phyloP scores from a whole-genome alignment of 2,113 vertebrate genomes.

The Sebastes fasciatus region DNA sequence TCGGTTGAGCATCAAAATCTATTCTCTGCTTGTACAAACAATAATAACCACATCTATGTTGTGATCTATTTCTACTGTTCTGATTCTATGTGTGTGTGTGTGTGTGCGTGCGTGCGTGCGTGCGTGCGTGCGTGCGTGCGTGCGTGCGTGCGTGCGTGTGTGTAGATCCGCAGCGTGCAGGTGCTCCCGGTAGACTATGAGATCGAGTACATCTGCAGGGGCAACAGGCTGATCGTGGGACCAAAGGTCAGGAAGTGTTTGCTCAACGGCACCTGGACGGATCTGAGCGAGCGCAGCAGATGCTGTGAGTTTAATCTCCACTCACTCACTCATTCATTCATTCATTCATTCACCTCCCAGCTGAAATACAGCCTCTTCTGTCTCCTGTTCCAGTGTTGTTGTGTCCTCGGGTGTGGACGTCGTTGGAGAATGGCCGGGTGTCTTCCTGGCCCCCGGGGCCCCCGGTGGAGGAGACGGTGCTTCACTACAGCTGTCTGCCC shows the following conservation, averaged over 20 bases:
- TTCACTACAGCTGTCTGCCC: constrained; percentile 87
- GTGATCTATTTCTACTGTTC: neutral
- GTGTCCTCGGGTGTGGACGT: constrained; percentile 88
- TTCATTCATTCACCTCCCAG: too few species aligned
- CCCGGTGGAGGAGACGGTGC: constrained; percentile 87
- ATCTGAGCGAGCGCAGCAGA: constrained; percentile 87
- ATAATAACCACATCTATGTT: neutral
- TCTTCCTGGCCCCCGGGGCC: constrained; percentile 78
- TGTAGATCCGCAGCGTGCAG: constrained; percentile 85
- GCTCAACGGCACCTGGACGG: constrained; percentile 89
- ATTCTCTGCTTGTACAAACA: too few species aligned
- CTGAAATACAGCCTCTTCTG: neutral
- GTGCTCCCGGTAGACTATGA: constrained; percentile 92
- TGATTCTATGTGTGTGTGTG: neutral
- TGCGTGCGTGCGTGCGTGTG: constrained; percentile 22
- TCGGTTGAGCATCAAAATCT: too few species aligned
- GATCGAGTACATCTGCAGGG: constrained; percentile 93
- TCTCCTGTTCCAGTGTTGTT: constrained; percentile 81
- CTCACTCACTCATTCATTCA: too few species aligned
- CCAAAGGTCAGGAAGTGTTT: constrained; percentile 93
- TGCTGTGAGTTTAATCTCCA: constrained; percentile 85
- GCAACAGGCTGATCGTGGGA: constrained; percentile 88
- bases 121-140: neutral
- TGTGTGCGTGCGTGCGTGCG: neutral
- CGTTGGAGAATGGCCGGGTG: constrained; percentile 90